These are phyloP conservation scores for Zingel zingel DNA, from an alignment of 2,113 vertebrate genomes.

Conservation along the genomic window DNA sequence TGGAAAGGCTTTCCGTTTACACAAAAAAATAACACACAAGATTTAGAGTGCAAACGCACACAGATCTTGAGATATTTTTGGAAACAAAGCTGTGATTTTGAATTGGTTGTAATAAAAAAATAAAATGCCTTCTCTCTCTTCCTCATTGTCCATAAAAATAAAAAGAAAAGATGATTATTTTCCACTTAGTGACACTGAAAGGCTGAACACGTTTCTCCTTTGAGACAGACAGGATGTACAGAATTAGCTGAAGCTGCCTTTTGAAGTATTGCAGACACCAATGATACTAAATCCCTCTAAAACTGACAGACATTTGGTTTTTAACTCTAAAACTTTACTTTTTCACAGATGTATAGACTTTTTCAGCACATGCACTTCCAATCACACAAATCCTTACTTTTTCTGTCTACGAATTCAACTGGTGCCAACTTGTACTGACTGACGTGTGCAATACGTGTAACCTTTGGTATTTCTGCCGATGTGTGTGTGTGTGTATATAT, in stretches of 20 bases:
- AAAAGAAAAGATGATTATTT: background rate
- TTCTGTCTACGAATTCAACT: background rate
- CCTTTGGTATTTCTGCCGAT: constrained; percentile 15
- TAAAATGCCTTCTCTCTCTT: no score
- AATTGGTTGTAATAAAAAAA: background rate
- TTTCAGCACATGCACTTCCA: background rate
- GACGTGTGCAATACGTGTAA: constrained; percentile 18
- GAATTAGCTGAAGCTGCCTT: constrained; percentile 18
- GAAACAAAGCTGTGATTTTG: background rate
- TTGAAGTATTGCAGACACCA: background rate
- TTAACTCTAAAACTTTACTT: background rate
- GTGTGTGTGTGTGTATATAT: background rate
- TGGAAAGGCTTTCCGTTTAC: background rate
- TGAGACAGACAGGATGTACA: background rate
- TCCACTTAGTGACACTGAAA: background rate
- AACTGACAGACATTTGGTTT: constrained; percentile 3
- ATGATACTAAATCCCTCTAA: background rate
- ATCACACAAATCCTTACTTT: background rate
- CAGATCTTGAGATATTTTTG: background rate
- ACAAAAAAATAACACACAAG: background rate
- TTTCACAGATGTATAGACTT: background rate
- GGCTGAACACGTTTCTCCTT: background rate
- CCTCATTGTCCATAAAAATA: background rate
- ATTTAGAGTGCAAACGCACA: no score
- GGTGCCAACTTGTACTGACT: constrained; percentile 15